Conservation (phyloP, 2,797 vertebrate genomes). For the Sebastes jordani region DNA sequence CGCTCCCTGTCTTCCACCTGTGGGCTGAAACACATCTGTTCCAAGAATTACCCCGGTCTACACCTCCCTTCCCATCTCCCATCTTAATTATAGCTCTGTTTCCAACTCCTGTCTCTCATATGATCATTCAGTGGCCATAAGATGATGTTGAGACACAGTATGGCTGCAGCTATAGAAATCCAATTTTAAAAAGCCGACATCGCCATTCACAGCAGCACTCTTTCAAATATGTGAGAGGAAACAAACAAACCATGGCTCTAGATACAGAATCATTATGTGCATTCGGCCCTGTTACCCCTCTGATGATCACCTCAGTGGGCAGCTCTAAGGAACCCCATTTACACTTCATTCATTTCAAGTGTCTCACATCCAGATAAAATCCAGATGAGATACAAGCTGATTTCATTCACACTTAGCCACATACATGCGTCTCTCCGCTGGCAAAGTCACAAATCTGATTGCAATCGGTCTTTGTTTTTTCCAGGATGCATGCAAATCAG, state of each 20-base stretch:
- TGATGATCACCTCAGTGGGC: neutral
- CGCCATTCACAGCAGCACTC: neutral
- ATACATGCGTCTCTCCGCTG: neutral
- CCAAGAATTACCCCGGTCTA: neutral
- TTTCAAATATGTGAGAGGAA: neutral
- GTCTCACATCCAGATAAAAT: neutral
- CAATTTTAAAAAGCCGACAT: neutral
- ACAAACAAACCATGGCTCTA: neutral
- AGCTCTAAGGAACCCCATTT: neutral
- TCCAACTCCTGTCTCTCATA: neutral
- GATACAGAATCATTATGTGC: too few species aligned
- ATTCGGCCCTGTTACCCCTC: neutral
- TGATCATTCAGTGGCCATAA: neutral
- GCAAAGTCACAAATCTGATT: neutral
- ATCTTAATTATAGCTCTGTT: neutral
- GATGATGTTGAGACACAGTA: neutral
- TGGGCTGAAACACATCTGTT: constrained; percentile 8
- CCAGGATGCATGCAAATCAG: neutral
- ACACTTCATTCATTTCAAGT: neutral
- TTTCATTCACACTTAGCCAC: neutral
- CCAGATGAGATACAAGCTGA: neutral
- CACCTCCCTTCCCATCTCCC: neutral
- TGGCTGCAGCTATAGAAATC: neutral
- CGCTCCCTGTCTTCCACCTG: neutral
- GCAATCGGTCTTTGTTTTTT: neutral